Evolutionary conservation across 2,888 invertebrate genomes (phyloP), one percentile per base, ranked within the genome.

Genomic region (Theodoxus fluviatilis): DNA sequence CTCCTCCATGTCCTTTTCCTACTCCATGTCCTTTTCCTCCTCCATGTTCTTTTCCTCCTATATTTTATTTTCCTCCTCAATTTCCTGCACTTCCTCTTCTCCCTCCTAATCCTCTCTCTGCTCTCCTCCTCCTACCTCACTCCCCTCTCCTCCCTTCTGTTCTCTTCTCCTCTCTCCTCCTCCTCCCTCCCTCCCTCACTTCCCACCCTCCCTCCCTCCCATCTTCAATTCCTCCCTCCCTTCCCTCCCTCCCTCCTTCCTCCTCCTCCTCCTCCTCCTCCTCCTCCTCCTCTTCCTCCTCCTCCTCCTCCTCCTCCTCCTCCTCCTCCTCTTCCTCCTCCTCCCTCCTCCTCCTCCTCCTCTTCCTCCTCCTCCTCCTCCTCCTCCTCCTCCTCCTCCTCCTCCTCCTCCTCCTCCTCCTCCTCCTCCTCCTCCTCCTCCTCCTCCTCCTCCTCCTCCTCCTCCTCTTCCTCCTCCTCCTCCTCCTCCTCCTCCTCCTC

Each of bases 1-100:
- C 43, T 40, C 28, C 52, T 61, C 70, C 35, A 28, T 28, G 38
- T 52, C 52, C 35, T 33, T 35, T 37, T 69, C 70, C 28, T 43
- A 22, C 68, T 52, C 31, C 47, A 28, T 37, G 31, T 47, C 68
- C 47, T 70, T 31, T 70, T 52, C 33, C 47, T 40, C 47, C 52
- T 47, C 52, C 47, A 18, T n/a, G 28, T 31, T 22, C 18, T 25
- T n/a, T n/a, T 38, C 33, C 52, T 69, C 52, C 35, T 15, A 31
- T 18, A 25, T n/a, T 35, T 35, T 15, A 15, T 68, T 7, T 38
- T 33, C 38, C 35, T 67, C 52, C 68, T 38, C 35, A 35, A 25
- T 33, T 31, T 33, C 38, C 33, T 38, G 9, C 31, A 22, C 68
- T 38, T n/a, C 33, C 40, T 43, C 18, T n/a, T 25, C 67, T 37